Base-by-base conservation (phyloP, 2,113 vertebrate species). In the Macquaria australasica region DNA sequence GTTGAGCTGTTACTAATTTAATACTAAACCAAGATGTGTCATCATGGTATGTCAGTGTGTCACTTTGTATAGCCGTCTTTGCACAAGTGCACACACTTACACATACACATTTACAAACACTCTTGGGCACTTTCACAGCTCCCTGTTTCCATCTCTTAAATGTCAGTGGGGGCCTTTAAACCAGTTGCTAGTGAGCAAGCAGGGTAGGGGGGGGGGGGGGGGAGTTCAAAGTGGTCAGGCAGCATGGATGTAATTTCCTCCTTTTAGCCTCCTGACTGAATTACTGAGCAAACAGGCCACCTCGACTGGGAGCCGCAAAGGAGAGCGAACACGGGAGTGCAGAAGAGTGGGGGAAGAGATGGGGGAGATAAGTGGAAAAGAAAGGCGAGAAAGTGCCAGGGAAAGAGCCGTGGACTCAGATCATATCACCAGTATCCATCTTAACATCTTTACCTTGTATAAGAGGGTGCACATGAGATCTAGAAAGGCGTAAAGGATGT, bases 211-310 rank as follows among this genome's bases (percentile, higher is more conserved):
- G 20, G 64, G 58, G 64, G 58, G 50, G 41, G 48, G 71, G 45
- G 66, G 79, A 79, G 90, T 89, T 91, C 91, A 90, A 90, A 92
- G 91, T 90, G 91, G 66, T 73, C 60, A 31, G 83, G 78, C 88
- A 72, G 82, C 88, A 59, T 88, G 86, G 89, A 88, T 88, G 84
- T 84, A 86, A 93, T 92, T 91, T 89, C 78, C 89, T 91, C 80
- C 89, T 91, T 85, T 92, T 91, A 86, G 89, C 77, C 86, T 86
- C 80, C 89, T 81, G 70, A 92, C 87, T 87, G 89, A 89, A 88
- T 88, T 86, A 89, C 89, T 64, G 75, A 67, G 79, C 83, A 84
- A 87, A 86, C 82, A 87, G 86, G 87, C 88, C 85, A 79, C 75
- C 88, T 84, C 72, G 15, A 62, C 77, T 68, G 82, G 91, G 77